phyloP scores from a whole-genome alignment of 1,140 invertebrate genomes.

The Vanessa atalanta region DNA sequence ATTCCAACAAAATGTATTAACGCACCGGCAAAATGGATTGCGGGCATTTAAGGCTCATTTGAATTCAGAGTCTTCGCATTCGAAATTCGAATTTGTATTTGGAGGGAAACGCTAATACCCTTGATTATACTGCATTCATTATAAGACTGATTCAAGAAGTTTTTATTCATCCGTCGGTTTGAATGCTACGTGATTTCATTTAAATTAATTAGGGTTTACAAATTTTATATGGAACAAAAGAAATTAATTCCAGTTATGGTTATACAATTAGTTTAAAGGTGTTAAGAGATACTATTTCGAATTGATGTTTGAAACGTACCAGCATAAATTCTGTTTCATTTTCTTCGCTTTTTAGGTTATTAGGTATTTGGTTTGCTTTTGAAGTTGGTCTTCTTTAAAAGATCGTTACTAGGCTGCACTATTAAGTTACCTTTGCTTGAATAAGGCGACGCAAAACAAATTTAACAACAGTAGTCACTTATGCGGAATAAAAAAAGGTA shows the following conservation, averaged over 20 bases:
- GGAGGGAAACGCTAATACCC: conserved; percentile 42
- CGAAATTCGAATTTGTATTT: conserved; percentile 43
- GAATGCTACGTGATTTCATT: conserved; percentile 16
- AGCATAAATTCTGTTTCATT: too few relatives aligned
- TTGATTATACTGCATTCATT: conserved; percentile 39
- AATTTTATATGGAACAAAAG: background rate
- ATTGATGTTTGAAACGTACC: conserved; percentile 22
- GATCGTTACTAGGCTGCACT: too few relatives aligned
- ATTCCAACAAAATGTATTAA: conserved; percentile 47
- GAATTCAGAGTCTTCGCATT: conserved; percentile 39
- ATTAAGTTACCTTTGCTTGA: too few relatives aligned
- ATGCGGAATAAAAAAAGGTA: too few relatives aligned
- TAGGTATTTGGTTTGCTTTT: too few relatives aligned
- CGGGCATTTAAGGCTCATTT: conserved; percentile 43
- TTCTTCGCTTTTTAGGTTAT: too few relatives aligned
- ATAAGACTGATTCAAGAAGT: conserved; percentile 38
- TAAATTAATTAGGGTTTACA: background rate
- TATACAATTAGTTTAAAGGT: background rate
- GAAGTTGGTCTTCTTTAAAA: too few relatives aligned
- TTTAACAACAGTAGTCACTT: too few relatives aligned
- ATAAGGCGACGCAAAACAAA: too few relatives aligned
- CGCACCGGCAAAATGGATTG: conserved; percentile 44
- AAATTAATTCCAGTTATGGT: conserved; percentile 12
- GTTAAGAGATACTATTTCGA: conserved; percentile 1
- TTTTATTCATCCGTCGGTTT: conserved; percentile 26